Conservation (phyloP, 2,113 vertebrate species). For the Mirza zaza region DNA sequence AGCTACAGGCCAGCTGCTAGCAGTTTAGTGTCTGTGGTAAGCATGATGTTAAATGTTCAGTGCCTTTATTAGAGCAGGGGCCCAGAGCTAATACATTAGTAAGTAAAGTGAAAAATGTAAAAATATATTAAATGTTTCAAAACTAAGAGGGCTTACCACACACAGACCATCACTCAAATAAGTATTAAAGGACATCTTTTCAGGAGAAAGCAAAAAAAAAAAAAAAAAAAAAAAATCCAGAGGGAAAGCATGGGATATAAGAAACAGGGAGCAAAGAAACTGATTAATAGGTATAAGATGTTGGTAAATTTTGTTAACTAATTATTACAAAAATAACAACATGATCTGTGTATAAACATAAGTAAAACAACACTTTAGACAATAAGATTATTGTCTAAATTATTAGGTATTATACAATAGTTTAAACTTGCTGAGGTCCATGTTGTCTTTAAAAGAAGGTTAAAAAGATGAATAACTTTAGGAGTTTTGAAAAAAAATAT, state of each 20-base stretch:
- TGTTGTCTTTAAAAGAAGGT: not conserved
- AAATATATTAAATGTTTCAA: not conserved
- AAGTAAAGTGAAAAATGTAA: not conserved
- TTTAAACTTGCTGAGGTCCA: not conserved
- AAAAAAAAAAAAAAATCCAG: not conserved
- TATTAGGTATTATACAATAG: not conserved
- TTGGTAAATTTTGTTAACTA: not conserved
- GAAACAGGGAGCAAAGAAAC: not conserved
- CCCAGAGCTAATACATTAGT: fast-evolving
- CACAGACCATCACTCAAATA: not conserved
- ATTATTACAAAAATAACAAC: not conserved
- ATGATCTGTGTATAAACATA: not conserved
- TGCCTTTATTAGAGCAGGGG: not conserved
- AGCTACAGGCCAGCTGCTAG: not conserved
- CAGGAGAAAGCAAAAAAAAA: not conserved
- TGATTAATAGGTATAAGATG: not conserved
- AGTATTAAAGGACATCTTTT: not conserved
- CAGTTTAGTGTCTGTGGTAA: not conserved
- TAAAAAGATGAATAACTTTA: not conserved
- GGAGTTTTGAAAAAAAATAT: not conserved
- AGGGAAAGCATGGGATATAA: not conserved
- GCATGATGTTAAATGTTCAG: not conserved
- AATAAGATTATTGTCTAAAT: not conserved
- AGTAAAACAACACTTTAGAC: not conserved
- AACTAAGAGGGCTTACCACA: not conserved